Base-by-base conservation (phyloP, 2,888 invertebrate species). In the Linnaemya tessellans region DNA sequence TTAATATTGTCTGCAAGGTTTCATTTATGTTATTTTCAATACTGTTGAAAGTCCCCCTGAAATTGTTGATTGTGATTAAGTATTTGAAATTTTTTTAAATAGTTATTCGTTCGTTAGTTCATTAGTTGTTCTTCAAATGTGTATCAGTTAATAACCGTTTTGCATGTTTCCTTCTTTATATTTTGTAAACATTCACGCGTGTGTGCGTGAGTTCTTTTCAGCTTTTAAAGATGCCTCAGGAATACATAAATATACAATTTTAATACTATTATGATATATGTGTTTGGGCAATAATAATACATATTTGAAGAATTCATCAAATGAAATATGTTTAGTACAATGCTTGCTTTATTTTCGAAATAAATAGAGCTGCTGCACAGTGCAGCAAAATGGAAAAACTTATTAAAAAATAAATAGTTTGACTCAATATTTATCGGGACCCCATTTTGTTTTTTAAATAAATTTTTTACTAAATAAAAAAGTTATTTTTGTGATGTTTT, bases 191-290 rank as follows among this genome's bases (percentile, higher is more conserved):
- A n/a, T n/a, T n/a, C n/a, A n/a, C 30, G 30, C n/a, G n/a, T 58
- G 15, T 56, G 41, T 58, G 30, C 8, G 30, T 56, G 15, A 41
- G 22, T 79, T 80, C 30, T 71, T 84, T 80, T 41, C n/a, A 64
- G 1, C 20, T 9, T 54, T 80, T 75, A 70, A 46, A n/a, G 46
- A 74, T 60, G 68, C 56, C 35, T 18, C 35, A 43, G 71, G 80
- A 82, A 82, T 82, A 75, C 65, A 65, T 82, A 84, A 38, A 60
- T 38, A 38, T 13, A 5, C 8, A 18, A 74, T 54, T 70, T 74
- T 38, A 15, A 73, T 74, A n/a, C n/a, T n/a, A 22, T 49, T 22
- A 46, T 56, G 46, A 1, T 41, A n/a, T 7, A 43, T 43, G 35
- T 46, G 49, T 51, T 25, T 30, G n/a, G n/a, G n/a, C 49, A 41